Conservation (phyloP, 2,888 invertebrate species). For the Drosophila percnosoma region DNA sequence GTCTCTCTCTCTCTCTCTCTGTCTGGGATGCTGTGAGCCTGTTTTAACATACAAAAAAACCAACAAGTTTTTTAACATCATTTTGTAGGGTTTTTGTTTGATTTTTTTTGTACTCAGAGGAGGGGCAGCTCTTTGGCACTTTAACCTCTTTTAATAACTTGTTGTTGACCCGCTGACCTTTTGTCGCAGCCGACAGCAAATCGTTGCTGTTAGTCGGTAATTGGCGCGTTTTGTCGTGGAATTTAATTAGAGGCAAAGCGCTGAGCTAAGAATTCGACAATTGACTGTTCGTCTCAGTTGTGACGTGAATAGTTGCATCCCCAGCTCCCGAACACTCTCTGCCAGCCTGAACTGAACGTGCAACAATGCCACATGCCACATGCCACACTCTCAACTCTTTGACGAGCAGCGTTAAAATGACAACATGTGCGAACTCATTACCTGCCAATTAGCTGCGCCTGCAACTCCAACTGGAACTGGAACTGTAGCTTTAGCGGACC, state of each 20-base stretch:
- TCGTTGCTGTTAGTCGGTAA: conserved; percentile 27
- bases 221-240: conserved; percentile 32
- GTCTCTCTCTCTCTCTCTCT: conserved; percentile 17
- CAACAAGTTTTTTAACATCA: conserved; percentile 56
- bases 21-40: conserved; percentile 56
- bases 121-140: conserved; percentile 5
- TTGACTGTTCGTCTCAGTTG: conserved; percentile 15
- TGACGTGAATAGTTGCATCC: conserved; percentile 4
- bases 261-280: conserved; percentile 31
- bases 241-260: conserved; percentile 60
- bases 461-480: conserved; percentile 10
- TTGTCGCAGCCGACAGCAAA: conserved; percentile 20
- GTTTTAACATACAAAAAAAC: conserved; percentile 15
- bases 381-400: conserved; percentile 44
- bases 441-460: conserved; percentile 29
- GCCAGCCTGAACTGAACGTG: conserved; percentile 43
- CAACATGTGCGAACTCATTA: conserved; percentile 63
- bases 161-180: conserved; percentile 57
- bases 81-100: conserved; percentile 31
- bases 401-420: conserved; percentile 55
- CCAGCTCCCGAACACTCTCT: neutral
- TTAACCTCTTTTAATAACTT: conserved; percentile 25
- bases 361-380: conserved; percentile 59
- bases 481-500: neutral
- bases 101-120: neutral